phyloP scores from a whole-genome alignment of 2,113 vertebrate genomes.

The Hypanus sabinus region DNA sequence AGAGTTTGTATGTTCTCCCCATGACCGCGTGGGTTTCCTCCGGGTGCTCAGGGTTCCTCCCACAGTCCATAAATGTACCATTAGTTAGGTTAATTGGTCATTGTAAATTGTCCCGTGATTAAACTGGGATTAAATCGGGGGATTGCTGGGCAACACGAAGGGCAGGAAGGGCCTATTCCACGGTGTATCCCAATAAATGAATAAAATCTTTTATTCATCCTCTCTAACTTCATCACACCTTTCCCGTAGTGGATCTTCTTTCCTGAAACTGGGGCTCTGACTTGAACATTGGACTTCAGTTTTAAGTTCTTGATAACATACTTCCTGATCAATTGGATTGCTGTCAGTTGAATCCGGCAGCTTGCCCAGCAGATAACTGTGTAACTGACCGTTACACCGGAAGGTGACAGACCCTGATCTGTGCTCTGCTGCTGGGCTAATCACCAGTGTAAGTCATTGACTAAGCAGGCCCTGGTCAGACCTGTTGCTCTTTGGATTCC shows the following conservation, averaged over 20 bases:
- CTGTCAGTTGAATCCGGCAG: not conserved
- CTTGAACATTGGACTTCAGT: not conserved
- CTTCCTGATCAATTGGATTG: not conserved
- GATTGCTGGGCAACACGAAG: too few relatives aligned
- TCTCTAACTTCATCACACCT: too few relatives aligned
- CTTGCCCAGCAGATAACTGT: not conserved
- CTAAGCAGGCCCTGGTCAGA: not conserved
- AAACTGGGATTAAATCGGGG: too few relatives aligned
- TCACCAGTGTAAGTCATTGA: not conserved
- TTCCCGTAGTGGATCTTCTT: not conserved
- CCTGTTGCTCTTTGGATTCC: not conserved
- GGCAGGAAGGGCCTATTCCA: too few relatives aligned
- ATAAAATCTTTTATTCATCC: too few relatives aligned
- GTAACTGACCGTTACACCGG: not conserved
- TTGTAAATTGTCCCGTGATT: too few relatives aligned
- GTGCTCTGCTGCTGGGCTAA: not conserved
- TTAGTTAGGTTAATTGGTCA: too few relatives aligned
- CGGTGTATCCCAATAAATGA: too few relatives aligned
- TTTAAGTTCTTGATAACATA: not conserved
- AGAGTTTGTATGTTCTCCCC: too few relatives aligned
- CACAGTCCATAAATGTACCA: too few relatives aligned
- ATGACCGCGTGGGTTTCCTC: too few relatives aligned
- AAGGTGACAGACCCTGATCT: not conserved
- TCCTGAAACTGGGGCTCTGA: not conserved
- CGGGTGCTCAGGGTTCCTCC: too few relatives aligned